A percentile compares a stretch with the other conserved stretches of the same genome.
phyloP scores from a whole-genome alignment of 2,888 invertebrate species.

The Paralinhomoeus sp. region DNA sequence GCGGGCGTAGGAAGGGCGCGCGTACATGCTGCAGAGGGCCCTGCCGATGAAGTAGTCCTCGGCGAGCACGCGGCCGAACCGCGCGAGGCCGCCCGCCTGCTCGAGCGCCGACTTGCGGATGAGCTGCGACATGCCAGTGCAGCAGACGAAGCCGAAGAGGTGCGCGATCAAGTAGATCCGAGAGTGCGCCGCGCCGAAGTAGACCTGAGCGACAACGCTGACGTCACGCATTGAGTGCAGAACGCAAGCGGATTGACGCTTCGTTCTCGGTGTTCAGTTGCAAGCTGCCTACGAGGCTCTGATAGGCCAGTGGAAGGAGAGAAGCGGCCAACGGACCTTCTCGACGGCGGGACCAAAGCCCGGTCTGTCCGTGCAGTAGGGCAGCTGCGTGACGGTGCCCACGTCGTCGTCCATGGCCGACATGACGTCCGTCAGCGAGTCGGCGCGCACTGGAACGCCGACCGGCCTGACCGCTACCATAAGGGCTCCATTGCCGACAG shows the following conservation, averaged over 20 bases:
- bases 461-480: too few relatives aligned
- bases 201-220: too few relatives aligned
- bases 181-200: conserved; percentile 89
- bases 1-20: neutral
- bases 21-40: conserved; percentile 38
- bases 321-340: conserved; percentile 40
- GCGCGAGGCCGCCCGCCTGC: conserved; percentile 65
- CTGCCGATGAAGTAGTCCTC: conserved; percentile 96
- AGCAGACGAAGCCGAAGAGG: conserved; percentile 72
- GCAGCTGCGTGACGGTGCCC: conserved; percentile 66
- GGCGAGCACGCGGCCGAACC: conserved; percentile 77
- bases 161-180: conserved; percentile 81
- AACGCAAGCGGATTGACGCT: too few relatives aligned
- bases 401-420: conserved; percentile 63
- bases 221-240: too few relatives aligned
- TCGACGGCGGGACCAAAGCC: conserved; percentile 88
- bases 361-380: conserved; percentile 72
- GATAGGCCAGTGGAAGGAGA: neutral
- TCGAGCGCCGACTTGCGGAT: conserved; percentile 68
- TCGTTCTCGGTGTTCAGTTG: too few relatives aligned
- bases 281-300: too few relatives aligned
- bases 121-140: conserved; percentile 85
- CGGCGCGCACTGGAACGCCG: conserved; percentile 56
- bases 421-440: conserved; percentile 84
- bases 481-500: too few relatives aligned